These are phyloP conservation scores for Accipiter virgatus DNA, from an alignment of 2,113 vertebrate genomes.

Conservation along the genomic window DNA sequence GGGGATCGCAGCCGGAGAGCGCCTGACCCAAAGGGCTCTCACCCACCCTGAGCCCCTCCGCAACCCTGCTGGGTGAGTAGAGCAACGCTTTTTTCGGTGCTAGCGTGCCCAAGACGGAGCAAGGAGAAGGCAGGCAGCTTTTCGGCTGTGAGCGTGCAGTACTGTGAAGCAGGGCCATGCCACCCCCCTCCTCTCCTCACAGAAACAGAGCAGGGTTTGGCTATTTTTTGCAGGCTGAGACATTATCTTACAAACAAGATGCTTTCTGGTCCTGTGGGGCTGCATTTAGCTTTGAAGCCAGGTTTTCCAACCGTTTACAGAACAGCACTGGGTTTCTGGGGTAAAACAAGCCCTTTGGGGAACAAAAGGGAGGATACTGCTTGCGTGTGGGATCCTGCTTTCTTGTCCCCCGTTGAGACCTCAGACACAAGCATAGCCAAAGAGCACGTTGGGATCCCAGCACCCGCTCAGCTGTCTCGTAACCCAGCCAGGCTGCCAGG, in stretches of 20 bases:
- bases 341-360: not conserved
- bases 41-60: not conserved
- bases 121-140: not conserved
- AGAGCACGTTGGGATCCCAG: accelerated
- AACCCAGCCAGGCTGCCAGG: not conserved
- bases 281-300: not conserved
- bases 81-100: accelerated
- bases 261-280: not conserved
- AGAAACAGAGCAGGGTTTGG: not conserved
- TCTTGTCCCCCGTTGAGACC: not conserved
- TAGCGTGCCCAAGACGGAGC: accelerated
- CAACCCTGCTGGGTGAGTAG: conserved; percentile 58
- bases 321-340: not conserved
- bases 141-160: not conserved
- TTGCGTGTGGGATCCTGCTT: accelerated
- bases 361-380: not conserved
- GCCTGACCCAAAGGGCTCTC: not conserved
- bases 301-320: not conserved
- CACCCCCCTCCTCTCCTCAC: not conserved
- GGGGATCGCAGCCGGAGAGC: not conserved
- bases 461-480: accelerated
- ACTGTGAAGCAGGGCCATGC: not conserved
- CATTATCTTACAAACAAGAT: not conserved
- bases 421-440: accelerated
- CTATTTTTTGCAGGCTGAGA: not conserved